A percentile compares a stretch with the other conserved stretches of the same genome.
Conservation (phyloP, 1,140 invertebrate genomes). For the Belonocnema kinseyi region DNA sequence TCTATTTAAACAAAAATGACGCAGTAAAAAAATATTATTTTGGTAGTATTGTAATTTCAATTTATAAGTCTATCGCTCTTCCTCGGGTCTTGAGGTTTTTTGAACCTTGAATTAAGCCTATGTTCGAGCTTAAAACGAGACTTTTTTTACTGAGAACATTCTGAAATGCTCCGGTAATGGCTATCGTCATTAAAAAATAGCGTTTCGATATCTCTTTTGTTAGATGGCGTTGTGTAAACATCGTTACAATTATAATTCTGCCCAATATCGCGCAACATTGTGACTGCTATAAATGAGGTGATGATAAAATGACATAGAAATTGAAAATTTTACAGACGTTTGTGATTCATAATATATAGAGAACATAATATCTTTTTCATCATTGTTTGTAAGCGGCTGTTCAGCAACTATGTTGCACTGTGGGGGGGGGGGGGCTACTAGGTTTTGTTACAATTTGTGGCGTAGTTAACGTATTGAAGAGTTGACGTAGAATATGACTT, state of each 20-base stretch:
- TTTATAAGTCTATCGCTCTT: too few relatives aligned
- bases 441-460: neutral
- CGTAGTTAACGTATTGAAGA: too few relatives aligned
- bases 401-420: neutral
- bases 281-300: neutral
- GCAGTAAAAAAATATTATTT: neutral
- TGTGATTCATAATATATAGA: neutral
- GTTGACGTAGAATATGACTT: too few relatives aligned
- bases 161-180: constrained; percentile 16
- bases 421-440: too few relatives aligned
- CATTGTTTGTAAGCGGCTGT: neutral
- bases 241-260: constrained; percentile 45
- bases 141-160: neutral
- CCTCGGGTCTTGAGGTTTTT: too few relatives aligned
- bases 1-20: constrained; percentile 2
- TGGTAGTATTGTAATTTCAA: too few relatives aligned
- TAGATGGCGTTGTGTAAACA: constrained; percentile 17
- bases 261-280: constrained; percentile 36
- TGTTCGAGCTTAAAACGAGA: too few relatives aligned
- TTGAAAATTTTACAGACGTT: neutral
- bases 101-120: too few relatives aligned
- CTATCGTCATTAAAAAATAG: constrained; percentile 1
- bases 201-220: neutral
- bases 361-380: neutral
- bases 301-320: neutral